phyloP scores from a whole-genome alignment of 2,113 vertebrate genomes.

The Caracal caracal region DNA sequence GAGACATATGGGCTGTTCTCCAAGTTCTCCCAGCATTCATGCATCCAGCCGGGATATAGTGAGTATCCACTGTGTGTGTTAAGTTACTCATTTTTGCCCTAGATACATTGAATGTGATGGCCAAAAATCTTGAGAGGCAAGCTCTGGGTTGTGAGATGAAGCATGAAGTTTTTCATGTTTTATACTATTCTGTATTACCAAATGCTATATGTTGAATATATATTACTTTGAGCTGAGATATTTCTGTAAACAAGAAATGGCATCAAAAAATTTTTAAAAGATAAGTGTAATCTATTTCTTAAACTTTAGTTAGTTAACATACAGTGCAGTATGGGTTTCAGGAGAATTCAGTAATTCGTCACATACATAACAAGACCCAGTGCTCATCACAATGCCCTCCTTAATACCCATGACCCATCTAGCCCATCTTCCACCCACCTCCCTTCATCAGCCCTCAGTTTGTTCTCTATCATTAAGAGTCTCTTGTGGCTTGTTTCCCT shows the following conservation, averaged over 20 bases:
- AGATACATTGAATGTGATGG: background rate
- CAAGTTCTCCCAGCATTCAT: background rate
- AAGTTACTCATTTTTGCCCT: background rate
- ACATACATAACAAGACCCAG: too few relatives aligned
- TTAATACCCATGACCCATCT: too few relatives aligned
- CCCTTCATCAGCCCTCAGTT: too few relatives aligned
- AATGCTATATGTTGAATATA: background rate
- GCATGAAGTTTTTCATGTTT: background rate
- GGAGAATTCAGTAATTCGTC: too few relatives aligned
- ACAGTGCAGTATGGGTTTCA: too few relatives aligned
- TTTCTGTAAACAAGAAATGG: background rate
- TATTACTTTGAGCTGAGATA: background rate
- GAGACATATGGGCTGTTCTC: background rate
- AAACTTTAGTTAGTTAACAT: too few relatives aligned
- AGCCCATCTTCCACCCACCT: too few relatives aligned
- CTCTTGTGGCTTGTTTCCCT: too few relatives aligned
- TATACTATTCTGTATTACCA: background rate
- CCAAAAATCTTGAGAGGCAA: background rate
- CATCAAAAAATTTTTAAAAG: background rate
- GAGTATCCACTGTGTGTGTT: background rate
- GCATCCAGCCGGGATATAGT: background rate
- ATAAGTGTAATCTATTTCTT: too few relatives aligned
- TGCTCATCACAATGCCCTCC: too few relatives aligned
- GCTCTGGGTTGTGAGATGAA: background rate
- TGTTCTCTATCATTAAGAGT: too few relatives aligned